Evolutionary conservation across 2,888 invertebrate species (phyloP), one percentile per base, ranked within the genome.

Genomic region (Cartodere bifasciata): DNA sequence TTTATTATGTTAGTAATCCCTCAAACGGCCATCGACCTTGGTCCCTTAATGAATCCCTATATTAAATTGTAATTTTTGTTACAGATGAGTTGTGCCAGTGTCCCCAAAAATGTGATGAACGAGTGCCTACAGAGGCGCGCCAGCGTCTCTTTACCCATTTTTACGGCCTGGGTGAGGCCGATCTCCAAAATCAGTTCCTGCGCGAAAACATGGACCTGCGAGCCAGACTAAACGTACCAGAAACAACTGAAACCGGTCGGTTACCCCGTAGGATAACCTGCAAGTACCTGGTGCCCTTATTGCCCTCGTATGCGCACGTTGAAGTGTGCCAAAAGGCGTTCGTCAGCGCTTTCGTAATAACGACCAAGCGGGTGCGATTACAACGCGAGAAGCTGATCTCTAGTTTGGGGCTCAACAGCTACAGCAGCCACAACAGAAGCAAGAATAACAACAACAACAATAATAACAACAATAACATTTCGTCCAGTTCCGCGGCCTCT

Each of bases 241-340:
- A 55, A 39, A 45, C 50, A 33, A 53, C 55, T 20, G 51, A 45
- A 7, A 47, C 41, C 29, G 59, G 56, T 7, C 45, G 59, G 12
- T 54, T 58, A 16, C 60, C 60, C 13, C 52, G 65, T 17, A 56
- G 67, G 37, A 64, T 66, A 37, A 65, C 65, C 31, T 67, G 65
- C 55, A 64, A 65, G 46, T 67, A 67, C 48, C 55, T 63, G 44
- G 60, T 67, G 37, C 64, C 64, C 12, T 37, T 59, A 11, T 43
- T 56, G 39, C 51, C 51, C 26, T 44, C 44, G 31, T 42, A 41
- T 34, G 48, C 52, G 23, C 54, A 44, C 32, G 56, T 63, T 10
- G 65, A 65, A 44, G 65, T 67, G 17, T 68, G 68, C 44, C 64
- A 67, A 44, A 66, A 66, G 44, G 67, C 68, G 20, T 68, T 67